Percentiles rank a stretch among this genome's conserved stretches.
These are phyloP conservation scores for Brenthis hecate DNA, from an alignment of 2,888 invertebrate species.

Conservation along the genomic window DNA sequence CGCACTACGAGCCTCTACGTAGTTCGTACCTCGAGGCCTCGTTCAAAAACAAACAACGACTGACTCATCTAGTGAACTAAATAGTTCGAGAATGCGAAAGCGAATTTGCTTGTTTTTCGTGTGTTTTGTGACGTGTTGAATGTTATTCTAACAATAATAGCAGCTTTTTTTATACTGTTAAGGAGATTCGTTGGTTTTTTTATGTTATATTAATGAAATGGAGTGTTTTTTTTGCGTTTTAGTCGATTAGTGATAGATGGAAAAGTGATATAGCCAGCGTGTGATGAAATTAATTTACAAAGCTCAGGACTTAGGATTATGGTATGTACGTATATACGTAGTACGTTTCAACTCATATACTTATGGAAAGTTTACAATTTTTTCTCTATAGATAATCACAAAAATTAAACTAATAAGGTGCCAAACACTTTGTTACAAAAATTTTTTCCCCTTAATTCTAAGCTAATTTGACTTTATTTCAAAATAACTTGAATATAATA, in stretches of 20 bases:
- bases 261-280: neutral
- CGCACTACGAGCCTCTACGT: conserved; percentile 37
- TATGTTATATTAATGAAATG: neutral
- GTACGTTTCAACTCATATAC: no score
- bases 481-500: no score
- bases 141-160: neutral
- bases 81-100: conserved; percentile 24
- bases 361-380: no score
- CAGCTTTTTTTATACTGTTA: neutral
- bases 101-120: conserved; percentile 15
- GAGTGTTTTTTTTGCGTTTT: neutral
- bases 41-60: conserved; percentile 33
- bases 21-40: conserved; percentile 35
- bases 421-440: no score
- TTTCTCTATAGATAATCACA: no score
- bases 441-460: no score
- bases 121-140: conserved; percentile 12
- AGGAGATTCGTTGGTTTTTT: neutral
- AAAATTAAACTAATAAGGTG: no score
- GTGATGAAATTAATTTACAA: neutral
- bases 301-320: conserved; percentile 3
- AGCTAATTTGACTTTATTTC: no score
- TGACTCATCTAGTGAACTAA: conserved; percentile 28
- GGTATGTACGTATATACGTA: neutral
- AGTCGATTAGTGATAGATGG: neutral